Evolutionary conservation across 2,797 vertebrate genomes (phyloP).

Genomic region (Pseudopleuronectes americanus): DNA sequence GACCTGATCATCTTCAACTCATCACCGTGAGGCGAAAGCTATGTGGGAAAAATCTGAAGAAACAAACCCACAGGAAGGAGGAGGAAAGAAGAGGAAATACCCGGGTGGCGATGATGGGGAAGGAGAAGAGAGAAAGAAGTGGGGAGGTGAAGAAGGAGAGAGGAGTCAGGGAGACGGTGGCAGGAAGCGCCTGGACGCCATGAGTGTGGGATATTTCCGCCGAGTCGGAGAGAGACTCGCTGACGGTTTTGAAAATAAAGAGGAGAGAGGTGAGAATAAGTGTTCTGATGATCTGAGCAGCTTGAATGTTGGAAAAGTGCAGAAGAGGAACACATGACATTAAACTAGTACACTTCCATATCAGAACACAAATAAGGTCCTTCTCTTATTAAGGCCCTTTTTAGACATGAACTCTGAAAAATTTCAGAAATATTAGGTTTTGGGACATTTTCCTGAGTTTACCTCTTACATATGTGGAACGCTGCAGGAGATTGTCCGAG

Average conservation of each 20-base stretch:
- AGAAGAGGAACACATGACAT: not conserved
- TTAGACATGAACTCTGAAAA: no score
- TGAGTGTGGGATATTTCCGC: conserved; percentile 84
- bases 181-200: conserved; percentile 74
- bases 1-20: not conserved
- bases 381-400: no score
- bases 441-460: no score
- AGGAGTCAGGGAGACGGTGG: conserved; percentile 30
- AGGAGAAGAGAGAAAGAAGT: conserved; percentile 43
- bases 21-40: not conserved
- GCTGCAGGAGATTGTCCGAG: no score
- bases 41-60: conserved; percentile 69
- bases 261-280: conserved; percentile 79
- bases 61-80: conserved; percentile 44
- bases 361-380: no score
- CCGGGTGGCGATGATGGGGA: conserved; percentile 21
- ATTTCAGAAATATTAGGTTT: no score
- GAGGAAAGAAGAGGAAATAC: conserved; percentile 52
- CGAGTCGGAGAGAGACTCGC: conserved; percentile 78
- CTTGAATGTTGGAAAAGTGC: not conserved
- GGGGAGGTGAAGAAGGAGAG: conserved; percentile 13
- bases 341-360: not conserved
- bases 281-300: not conserved
- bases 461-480: no score
- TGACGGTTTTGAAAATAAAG: conserved; percentile 80